Base-by-base conservation (phyloP, 2,797 vertebrate species). In the Lepidocolaptes lacrymiger region DNA sequence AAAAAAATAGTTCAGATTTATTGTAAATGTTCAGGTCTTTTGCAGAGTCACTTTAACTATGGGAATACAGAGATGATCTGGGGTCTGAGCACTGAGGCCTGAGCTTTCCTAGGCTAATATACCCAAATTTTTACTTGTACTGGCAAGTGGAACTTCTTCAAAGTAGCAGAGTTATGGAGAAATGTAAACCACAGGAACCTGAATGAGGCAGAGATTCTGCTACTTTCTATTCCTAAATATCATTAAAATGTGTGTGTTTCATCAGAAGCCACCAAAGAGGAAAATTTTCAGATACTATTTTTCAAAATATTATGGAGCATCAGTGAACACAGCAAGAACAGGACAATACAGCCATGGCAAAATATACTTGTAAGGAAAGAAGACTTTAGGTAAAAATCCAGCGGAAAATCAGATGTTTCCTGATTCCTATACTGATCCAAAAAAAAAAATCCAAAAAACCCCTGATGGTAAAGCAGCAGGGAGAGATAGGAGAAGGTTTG, bases 321-420 rank as follows among this genome's bases (percentile, higher is more conserved):
- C 63, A 22, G 4, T 54, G 32, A 64, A 54, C 18, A 61, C 27
- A 52, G 10, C 51, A 52, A 27, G 26, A 28, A 3, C 7, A 78
- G 19, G 12, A 56, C 27, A 28, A 32, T 4, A 59, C 0, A 0
- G 8, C 12, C 30, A 69, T 17, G 1, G 3, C 3, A 69, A 66
- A 52, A 59, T 4, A 28, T 12, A 30, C 7, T 4, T 22, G 7
- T 27, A 44, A 64, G 8, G 28, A 43, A 48, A 17, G 36, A 71
- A 80, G 3, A 32, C 7, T 48, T 64, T 13, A 37, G 7, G 18
- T 46, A 80, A 76, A 80, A 80, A n/a, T 23, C 13, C 27, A 58
- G 15, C 12, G 15, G 12, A 44, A 69, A 26, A 4, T 63, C 24
- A 74, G 15, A 37, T 19, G 6, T 24, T 80, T 15, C 13, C 20